phyloP scores from a whole-genome alignment of 2,888 invertebrate species.

The Galeopsomyia nigrocyanea region DNA sequence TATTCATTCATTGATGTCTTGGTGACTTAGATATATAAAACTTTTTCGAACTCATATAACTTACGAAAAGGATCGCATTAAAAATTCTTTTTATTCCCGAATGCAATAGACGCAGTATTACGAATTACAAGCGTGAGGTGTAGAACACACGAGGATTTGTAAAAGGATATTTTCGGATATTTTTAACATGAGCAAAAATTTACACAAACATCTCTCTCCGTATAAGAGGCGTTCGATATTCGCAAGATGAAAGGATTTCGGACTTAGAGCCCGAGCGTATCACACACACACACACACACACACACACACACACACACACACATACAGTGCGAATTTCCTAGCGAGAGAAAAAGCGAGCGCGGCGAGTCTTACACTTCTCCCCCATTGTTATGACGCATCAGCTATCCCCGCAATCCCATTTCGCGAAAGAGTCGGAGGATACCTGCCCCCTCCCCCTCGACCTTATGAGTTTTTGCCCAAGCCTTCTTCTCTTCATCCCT shows the following conservation, averaged over 20 bases:
- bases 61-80: no score
- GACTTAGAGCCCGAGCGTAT: not conserved
- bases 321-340: slow-evolving; percentile 31
- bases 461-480: slow-evolving; percentile 43
- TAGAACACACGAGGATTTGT: no score
- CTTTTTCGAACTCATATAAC: not conserved
- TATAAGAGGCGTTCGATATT: slow-evolving; percentile 24
- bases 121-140: no score
- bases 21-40: not conserved
- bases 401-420: slow-evolving; percentile 48
- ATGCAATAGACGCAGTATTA: no score
- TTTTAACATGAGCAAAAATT: no score
- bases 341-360: no score
- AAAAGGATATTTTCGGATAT: no score
- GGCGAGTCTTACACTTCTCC: not conserved
- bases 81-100: no score
- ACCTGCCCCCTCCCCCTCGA: slow-evolving; percentile 12
- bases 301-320: slow-evolving; percentile 13
- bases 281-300: slow-evolving; percentile 9
- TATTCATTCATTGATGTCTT: no score
- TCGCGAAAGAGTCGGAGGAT: slow-evolving; percentile 28
- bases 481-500: slow-evolving; percentile 5
- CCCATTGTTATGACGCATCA: slow-evolving; percentile 48
- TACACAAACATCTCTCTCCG: not conserved
- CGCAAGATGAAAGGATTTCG: slow-evolving; percentile 28